phyloP scores from a whole-genome alignment of 2,888 invertebrate genomes.

The Clistopyga incitator region DNA sequence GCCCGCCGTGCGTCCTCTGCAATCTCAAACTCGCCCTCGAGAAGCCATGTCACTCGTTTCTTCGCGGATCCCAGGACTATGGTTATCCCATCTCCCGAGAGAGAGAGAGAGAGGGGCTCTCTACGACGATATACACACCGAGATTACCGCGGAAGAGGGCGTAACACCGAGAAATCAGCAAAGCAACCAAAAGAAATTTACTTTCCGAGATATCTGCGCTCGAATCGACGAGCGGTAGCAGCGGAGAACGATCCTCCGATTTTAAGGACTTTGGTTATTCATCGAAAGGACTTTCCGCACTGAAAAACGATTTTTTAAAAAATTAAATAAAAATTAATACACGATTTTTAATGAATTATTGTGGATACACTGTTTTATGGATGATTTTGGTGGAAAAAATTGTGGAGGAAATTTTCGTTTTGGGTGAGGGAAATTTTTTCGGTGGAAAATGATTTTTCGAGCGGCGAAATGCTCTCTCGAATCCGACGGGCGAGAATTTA shows the following conservation, averaged over 20 bases:
- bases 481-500: neutral
- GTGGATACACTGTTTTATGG: too few relatives aligned
- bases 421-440: neutral
- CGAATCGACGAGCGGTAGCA: neutral
- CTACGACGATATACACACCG: conserved; percentile 52
- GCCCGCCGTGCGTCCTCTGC: conserved; percentile 43
- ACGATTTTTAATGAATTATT: too few relatives aligned
- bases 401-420: too few relatives aligned
- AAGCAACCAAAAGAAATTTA: conserved; percentile 30
- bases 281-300: too few relatives aligned
- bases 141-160: conserved; percentile 60
- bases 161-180: conserved; percentile 17
- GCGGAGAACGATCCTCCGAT: neutral
- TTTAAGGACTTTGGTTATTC: neutral
- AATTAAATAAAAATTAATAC: too few relatives aligned
- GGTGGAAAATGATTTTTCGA: neutral
- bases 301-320: too few relatives aligned
- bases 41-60: conserved; percentile 80
- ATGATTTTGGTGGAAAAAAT: too few relatives aligned
- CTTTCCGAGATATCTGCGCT: conserved; percentile 21
- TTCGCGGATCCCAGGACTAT: conserved; percentile 79
- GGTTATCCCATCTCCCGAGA: conserved; percentile 74
- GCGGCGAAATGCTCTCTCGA: neutral
- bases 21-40: conserved; percentile 63
- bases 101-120: too few relatives aligned